Percentiles rank a stretch among this genome's conserved stretches.
These are phyloP conservation scores for Zele albiditarsus DNA, from an alignment of 2,888 invertebrate genomes.

Conservation along the genomic window DNA sequence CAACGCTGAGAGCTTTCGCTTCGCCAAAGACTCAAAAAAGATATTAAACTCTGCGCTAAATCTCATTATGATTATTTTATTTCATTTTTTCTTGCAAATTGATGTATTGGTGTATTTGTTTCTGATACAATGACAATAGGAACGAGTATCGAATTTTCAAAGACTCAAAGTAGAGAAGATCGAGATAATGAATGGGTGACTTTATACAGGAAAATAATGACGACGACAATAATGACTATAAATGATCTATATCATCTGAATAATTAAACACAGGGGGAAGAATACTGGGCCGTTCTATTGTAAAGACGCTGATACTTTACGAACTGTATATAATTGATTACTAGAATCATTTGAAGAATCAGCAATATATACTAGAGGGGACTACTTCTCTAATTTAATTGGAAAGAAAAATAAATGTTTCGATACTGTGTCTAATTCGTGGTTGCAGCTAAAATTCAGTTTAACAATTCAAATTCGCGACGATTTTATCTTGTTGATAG, in stretches of 20 bases:
- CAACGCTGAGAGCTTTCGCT: constrained; percentile 34
- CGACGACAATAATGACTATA: constrained; percentile 48
- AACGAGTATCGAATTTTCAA: neutral
- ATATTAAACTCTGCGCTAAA: constrained; percentile 30
- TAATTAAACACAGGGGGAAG: constrained; percentile 4
- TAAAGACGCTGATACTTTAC: neutral
- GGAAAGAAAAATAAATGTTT: neutral
- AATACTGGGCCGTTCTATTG: constrained; percentile 22
- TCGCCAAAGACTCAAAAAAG: constrained; percentile 30
- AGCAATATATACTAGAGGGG: neutral
- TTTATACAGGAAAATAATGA: constrained; percentile 52
- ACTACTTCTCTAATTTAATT: neutral
- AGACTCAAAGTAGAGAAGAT: neutral
- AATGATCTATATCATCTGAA: constrained; percentile 33
- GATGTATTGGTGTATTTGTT: neutral
- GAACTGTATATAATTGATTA: neutral
- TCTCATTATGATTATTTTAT: constrained; percentile 9
- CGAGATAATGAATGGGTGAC: constrained; percentile 47
- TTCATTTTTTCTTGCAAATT: neutral
- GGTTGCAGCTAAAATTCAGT: neutral
- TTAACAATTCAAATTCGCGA: constrained; percentile 62
- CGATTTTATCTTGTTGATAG: constrained; percentile 88
- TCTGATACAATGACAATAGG: neutral
- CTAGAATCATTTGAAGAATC: constrained; percentile 16
- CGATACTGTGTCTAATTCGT: neutral